Evolutionary conservation across 2,797 vertebrate species (phyloP).

Genomic region (Etheostoma perlongum): DNA sequence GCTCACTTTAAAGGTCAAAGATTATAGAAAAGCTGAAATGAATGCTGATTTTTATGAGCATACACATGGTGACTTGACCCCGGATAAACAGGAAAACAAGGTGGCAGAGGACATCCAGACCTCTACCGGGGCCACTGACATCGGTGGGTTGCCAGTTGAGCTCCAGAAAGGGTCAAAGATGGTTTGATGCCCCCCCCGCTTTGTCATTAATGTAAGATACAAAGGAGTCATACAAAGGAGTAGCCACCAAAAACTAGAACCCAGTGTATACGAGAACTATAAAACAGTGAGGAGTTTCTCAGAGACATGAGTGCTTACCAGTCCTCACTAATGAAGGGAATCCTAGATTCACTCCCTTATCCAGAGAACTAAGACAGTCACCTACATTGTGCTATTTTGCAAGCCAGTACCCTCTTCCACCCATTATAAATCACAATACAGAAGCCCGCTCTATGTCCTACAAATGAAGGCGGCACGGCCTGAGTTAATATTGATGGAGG

Average conservation of each 20-base stretch:
- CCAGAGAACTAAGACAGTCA: neutral
- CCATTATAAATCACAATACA: slow-evolving; percentile 36
- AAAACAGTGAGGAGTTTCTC: neutral
- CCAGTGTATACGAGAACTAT: neutral
- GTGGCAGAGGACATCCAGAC: neutral
- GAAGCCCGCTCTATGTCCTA: slow-evolving; percentile 16
- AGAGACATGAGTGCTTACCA: neutral
- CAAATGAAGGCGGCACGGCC: slow-evolving; percentile 37
- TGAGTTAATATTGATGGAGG: slow-evolving; percentile 65
- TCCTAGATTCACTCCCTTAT: neutral
- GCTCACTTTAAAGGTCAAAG: slow-evolving; percentile 20
- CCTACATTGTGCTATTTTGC: neutral
- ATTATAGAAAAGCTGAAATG: neutral
- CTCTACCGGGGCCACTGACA: neutral
- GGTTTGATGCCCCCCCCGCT: neutral
- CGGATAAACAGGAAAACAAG: slow-evolving; percentile 8
- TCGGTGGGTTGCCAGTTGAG: neutral
- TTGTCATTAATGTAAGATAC: neutral
- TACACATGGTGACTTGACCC: neutral
- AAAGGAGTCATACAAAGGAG: neutral
- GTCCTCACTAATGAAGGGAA: neutral
- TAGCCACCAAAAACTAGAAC: neutral
- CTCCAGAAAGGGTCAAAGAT: neutral
- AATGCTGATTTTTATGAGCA: slow-evolving; percentile 14
- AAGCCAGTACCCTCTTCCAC: neutral